Base-by-base conservation (phyloP, 2,113 vertebrate species). In the Sterrhoptilus dennistouni region DNA sequence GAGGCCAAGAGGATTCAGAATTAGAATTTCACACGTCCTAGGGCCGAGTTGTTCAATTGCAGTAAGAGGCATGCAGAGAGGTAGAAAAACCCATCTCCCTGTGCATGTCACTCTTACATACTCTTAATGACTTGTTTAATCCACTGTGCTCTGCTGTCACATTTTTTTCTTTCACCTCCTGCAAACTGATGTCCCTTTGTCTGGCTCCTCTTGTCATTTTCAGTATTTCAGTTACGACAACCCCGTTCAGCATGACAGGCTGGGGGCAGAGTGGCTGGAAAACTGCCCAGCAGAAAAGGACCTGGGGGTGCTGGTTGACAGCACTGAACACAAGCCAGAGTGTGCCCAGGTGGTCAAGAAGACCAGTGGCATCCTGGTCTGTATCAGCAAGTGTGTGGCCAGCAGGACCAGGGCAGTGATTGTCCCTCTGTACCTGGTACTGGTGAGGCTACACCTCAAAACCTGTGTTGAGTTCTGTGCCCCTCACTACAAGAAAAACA, bases 161-260 rank as follows among this genome's bases (percentile, higher is more conserved):
- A 20, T 49, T 60, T 90, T 89, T 81, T 77, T 63, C 38, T 59
- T 81, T 71, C 38, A 44, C 11, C 36, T 78, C 52, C 33, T 76
- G 66, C 60, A 85, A 96, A 89, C 14, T 64, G 65, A 68, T 2
- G 1, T 84, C 52, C 82, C 69, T 75, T 89, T 70, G 14, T 59
- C 60, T 65, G 31, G 38, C 40, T 87, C 52, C 36, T 57, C 25
- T 77, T 17, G 19, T 42, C 60, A 40, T 33, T 68, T 81, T 87
- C 23, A 63, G 5, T 45, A 54, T 66, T 90, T 63, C 56, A 50
- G 49, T 83, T 42, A 83, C 42, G 77, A 69, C 31, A 63, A 20
- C 27, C 31, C 10, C 0, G 0, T 49, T 38, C 35, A 56, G n/a
- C 1, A 1, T 0, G 1, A 52, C 45, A 38, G 60, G 36, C 52